phyloP scores from a whole-genome alignment of 2,797 vertebrate genomes.

The Hylomyscus alleni region DNA sequence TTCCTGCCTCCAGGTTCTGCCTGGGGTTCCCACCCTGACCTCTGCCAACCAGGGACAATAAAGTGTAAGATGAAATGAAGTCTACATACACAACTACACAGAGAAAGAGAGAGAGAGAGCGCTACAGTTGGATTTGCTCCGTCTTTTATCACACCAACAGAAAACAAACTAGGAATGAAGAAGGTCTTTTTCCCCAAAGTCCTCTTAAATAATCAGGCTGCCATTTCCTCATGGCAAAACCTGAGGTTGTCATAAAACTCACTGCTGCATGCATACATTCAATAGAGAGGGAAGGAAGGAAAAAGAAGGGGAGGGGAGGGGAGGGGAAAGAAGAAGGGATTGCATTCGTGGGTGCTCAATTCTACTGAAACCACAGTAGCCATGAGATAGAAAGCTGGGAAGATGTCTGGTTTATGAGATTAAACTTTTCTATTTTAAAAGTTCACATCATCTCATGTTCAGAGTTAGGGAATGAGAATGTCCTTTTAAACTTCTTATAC shows the following conservation, averaged over 20 bases:
- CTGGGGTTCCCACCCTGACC: too few species aligned
- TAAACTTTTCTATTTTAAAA: background rate
- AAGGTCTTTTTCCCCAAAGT: too few species aligned
- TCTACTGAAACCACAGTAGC: background rate
- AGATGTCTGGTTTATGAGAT: background rate
- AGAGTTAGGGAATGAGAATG: background rate
- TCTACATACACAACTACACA: too few species aligned
- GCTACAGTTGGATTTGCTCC: too few species aligned
- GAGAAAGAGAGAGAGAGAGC: too few species aligned
- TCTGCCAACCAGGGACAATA: too few species aligned
- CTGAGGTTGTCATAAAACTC: background rate
- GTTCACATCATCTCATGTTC: background rate
- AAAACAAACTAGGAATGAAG: background rate
- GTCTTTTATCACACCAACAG: background rate
- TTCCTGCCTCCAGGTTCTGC: too few species aligned
- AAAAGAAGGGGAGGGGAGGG: too few species aligned
- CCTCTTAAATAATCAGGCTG: background rate
- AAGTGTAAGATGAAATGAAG: too few species aligned
- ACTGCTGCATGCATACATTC: background rate
- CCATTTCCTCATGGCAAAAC: background rate
- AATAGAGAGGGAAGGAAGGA: background rate
- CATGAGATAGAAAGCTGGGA: background rate
- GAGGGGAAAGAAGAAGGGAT: background rate
- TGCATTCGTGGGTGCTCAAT: background rate
- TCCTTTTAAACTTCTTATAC: background rate